Evolutionary conservation across 2,888 invertebrate genomes (phyloP), one percentile per base, ranked within the genome.

Genomic region (Metallyticus violacea): DNA sequence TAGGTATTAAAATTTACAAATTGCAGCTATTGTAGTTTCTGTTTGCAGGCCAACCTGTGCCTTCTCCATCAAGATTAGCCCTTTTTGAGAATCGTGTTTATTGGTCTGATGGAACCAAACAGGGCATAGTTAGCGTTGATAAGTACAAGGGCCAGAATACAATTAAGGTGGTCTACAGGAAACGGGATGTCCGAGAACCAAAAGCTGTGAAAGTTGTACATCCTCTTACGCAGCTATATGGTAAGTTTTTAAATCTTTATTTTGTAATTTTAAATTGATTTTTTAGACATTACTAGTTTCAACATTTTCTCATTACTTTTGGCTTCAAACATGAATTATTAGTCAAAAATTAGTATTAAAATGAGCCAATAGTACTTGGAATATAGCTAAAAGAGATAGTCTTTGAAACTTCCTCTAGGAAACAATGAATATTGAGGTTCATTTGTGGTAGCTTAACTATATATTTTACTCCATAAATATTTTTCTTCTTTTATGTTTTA

Each of bases 31-130:
- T 62, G 40, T 62, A 62, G 40, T 62, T 62, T 62, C 15, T 62
- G 40, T 6, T 86, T 40, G 87, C 89, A 91, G 91, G 97, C 2
- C 95, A 96, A 88, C 95, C 96, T 88, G 97, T 98, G 0, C 98
- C 98, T 3, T 96, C 96, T 85, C 98, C 98, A 0, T 96, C 97
- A 0, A 93, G 97, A 15, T 91, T 98, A 76, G 95, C 97, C 0
- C 92, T 97, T 0, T 98, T 97, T 91, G 98, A 98, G 91, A 97
- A 96, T 90, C 93, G 96, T 30, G 95, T 98, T 6, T 98, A 95
- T 92, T 98, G 98, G 97, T 97, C 98, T 0, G 98, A 98, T 90
- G 96, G 95, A 89, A 97, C 97, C 0, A 97, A 98, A 90, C 97
- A 97, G 90, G 97, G 97, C 1, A 95, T 98, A 79, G 95, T 97